Evolutionary conservation across 1,140 invertebrate genomes (phyloP), one percentile per base, ranked within the genome.

Genomic region (Drosophila kanapiae): DNA sequence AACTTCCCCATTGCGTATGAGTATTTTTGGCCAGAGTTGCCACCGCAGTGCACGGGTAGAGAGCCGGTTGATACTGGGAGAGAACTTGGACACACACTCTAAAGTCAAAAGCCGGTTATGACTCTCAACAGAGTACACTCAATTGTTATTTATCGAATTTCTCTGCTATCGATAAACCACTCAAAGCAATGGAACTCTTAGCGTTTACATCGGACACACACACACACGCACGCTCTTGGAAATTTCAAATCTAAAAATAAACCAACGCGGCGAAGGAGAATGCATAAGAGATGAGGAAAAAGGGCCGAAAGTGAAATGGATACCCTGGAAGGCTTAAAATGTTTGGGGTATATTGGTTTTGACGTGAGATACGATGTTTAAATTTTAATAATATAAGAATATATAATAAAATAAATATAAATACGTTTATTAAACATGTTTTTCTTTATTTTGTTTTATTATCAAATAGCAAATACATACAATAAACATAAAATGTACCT

Each of bases 391-490:
- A n/a, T n/a, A n/a, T n/a, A n/a, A n/a, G n/a, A n/a, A n/a, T n/a
- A n/a, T n/a, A n/a, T n/a, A n/a, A n/a, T n/a, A n/a, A n/a, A n/a
- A 23, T 23, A 23, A 23, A 23, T 3, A 23, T 23, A 23, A 23
- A 23, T 23, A 23, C 23, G 1, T 23, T 81, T 62, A 80, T 54
- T 63, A 85, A 85, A 85, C 75, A 86, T 82, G 37, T n/a, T 45
- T 47, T 31, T 75, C 40, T 63, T 68, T 71, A 75, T 82, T 88
- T 53, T 60, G 67, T 83, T 42, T 53, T 78, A 51, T 68, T 77
- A 77, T 69, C 54, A 77, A 68, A 61, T 80, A 80, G 56, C 57
- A 78, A 51, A 88, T 88, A 79, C 62, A 69, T 75, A 65, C 49
- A 68, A 68, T 64, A 63, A 67, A 67, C 75, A 70, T 85, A 85